Conservation (phyloP, 2,797 vertebrate species). For the Thamnophis elegans region DNA sequence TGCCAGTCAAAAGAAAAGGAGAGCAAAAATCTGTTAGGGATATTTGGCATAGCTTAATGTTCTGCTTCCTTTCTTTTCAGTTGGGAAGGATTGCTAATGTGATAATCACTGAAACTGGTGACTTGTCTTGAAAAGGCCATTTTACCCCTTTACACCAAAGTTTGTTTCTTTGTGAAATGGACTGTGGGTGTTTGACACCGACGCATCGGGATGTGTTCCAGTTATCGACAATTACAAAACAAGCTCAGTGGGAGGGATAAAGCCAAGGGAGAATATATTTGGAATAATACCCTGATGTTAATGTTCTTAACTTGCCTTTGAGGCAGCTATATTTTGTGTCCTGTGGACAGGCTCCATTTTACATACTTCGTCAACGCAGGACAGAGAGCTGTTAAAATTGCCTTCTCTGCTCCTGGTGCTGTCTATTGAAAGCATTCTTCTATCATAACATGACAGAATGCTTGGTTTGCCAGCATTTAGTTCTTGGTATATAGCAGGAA, state of each 20-base stretch:
- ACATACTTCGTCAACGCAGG: not conserved
- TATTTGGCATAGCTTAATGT: not conserved
- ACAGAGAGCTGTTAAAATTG: not conserved
- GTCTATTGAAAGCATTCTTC: not conserved
- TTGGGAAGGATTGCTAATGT: not conserved
- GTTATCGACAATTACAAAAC: not conserved
- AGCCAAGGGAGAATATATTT: not conserved
- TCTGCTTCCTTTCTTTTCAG: not conserved
- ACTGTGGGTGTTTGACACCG: not conserved
- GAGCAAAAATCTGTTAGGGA: not conserved
- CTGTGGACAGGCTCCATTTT: not conserved
- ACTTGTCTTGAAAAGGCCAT: not conserved
- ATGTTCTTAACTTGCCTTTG: not conserved
- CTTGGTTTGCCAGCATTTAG: not conserved
- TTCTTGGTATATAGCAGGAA: no score
- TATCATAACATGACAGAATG: not conserved
- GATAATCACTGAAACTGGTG: not conserved
- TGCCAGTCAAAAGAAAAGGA: not conserved
- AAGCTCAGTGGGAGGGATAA: not conserved
- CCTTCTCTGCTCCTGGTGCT: not conserved
- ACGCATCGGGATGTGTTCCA: not conserved
- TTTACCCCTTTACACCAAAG: not conserved
- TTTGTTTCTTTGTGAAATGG: not conserved
- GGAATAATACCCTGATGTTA: not conserved
- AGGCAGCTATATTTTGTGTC: not conserved